Conservation (phyloP, 30 jellyfish, hydroid and myxozoan genomes). For the Catostylus mosaicus region DNA sequence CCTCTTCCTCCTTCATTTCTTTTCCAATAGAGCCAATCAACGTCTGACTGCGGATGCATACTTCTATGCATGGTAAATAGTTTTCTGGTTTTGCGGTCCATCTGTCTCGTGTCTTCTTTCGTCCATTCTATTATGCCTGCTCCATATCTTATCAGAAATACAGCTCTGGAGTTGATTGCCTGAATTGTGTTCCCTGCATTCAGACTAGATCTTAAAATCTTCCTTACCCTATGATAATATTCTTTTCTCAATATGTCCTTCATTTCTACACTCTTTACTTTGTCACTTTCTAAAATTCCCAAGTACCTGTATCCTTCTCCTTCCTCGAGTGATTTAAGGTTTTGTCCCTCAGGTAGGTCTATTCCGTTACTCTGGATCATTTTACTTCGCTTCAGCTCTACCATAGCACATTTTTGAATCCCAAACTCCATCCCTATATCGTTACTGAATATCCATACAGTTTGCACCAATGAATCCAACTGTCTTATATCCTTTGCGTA, state of each 20-base stretch:
- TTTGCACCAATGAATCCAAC: slow-evolving; percentile 12
- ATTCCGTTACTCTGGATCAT: slow-evolving; percentile 4
- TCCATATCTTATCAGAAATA: not conserved
- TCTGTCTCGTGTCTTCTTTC: not conserved
- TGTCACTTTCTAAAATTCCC: slow-evolving; percentile 21
- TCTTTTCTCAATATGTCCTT: too few species aligned
- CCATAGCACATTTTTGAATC: slow-evolving; percentile 27
- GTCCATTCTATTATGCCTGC: slow-evolving; percentile 20
- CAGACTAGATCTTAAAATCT: slow-evolving; percentile 6
- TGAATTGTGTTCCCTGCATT: slow-evolving; percentile 17
- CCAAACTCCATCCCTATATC: slow-evolving; percentile 38
- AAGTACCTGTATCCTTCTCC: slow-evolving; percentile 51
- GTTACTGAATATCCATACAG: slow-evolving; percentile 2
- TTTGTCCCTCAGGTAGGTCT: too few species aligned
- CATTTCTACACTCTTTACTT: too few species aligned
- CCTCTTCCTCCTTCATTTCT: slow-evolving; percentile 13
- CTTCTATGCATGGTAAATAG: not conserved
- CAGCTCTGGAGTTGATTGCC: slow-evolving; percentile 31
- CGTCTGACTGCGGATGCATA: slow-evolving; percentile 23
- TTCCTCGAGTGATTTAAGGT: too few species aligned
- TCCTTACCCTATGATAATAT: too few species aligned
- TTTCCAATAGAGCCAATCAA: slow-evolving; percentile 6
- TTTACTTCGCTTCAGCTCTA: slow-evolving; percentile 23
- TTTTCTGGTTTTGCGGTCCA: slow-evolving; percentile 33
- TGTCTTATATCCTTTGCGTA: slow-evolving; percentile 3